Percentiles rank a stretch among this genome's conserved stretches.
phyloP scores from a whole-genome alignment of 2,888 invertebrate species.

The Prenolepis imparis region DNA sequence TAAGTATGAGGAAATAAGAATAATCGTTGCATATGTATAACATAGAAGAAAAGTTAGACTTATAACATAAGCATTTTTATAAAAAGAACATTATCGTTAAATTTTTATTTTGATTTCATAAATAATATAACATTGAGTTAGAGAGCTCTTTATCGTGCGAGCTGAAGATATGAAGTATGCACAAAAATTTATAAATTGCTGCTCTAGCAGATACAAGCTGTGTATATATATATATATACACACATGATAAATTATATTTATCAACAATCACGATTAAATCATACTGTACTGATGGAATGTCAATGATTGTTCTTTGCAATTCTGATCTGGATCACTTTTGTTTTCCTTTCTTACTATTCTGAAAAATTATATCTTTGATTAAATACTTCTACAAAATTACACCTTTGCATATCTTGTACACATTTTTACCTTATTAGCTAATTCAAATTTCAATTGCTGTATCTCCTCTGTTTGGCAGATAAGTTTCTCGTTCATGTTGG shows the following conservation, averaged over 20 bases:
- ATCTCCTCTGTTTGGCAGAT: conserved; percentile 93
- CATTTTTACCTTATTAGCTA: conserved; percentile 86
- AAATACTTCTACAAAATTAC: conserved; percentile 8
- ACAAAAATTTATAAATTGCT: conserved; percentile 61
- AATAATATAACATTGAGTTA: conserved; percentile 78
- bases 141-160: conserved; percentile 68
- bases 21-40: conserved; percentile 31
- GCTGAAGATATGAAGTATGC: conserved; percentile 71
- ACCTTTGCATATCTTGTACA: not conserved
- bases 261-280: conserved; percentile 76
- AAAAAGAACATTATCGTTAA: conserved; percentile 48
- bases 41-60: conserved; percentile 31
- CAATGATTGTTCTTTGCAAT: conserved; percentile 65
- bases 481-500: conserved; percentile 94
- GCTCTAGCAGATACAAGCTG: conserved; percentile 55
- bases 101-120: conserved; percentile 74
- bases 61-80: conserved; percentile 63
- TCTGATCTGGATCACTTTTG: conserved; percentile 76
- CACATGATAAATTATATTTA: conserved; percentile 71
- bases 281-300: conserved; percentile 80
- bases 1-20: conserved; percentile 44
- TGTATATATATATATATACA: conserved; percentile 78
- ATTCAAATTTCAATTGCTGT: conserved; percentile 90
- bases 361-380: conserved; percentile 68
- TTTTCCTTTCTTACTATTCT: conserved; percentile 84